These are phyloP conservation scores for Trematomus loennbergii DNA, from an alignment of 2,113 vertebrate species.

Conservation along the genomic window DNA sequence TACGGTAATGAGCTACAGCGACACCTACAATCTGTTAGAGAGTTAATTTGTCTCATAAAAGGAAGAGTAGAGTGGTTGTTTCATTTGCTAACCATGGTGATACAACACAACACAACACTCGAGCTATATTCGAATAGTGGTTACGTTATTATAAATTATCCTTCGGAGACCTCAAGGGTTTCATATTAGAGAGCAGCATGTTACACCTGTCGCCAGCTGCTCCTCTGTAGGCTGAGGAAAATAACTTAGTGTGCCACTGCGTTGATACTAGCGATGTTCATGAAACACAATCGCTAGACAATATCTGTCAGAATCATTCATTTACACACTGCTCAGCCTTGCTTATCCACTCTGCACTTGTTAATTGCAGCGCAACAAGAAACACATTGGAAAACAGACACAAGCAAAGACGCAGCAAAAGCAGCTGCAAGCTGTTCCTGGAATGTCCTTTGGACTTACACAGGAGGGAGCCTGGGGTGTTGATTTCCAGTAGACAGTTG, in stretches of 20 bases:
- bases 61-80: slow-evolving; percentile 14
- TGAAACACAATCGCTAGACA: slow-evolving; percentile 62
- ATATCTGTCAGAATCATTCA: slow-evolving; percentile 63
- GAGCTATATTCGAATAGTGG: slow-evolving; percentile 39
- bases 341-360: slow-evolving; percentile 48
- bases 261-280: slow-evolving; percentile 35
- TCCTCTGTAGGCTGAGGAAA: slow-evolving; percentile 33
- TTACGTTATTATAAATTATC: slow-evolving; percentile 61
- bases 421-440: slow-evolving; percentile 66
- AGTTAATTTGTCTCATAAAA: slow-evolving; percentile 35
- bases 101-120: slow-evolving; percentile 32
- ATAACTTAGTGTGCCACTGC: slow-evolving; percentile 45
- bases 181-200: slow-evolving; percentile 47
- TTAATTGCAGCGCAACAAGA: slow-evolving; percentile 62
- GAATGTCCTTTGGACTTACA: slow-evolving; percentile 61
- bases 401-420: slow-evolving; percentile 35
- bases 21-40: slow-evolving; percentile 32
- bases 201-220: slow-evolving; percentile 70
- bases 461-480: slow-evolving; percentile 57
- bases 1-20: slow-evolving; percentile 5
- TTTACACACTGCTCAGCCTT: slow-evolving; percentile 32
- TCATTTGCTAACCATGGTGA: slow-evolving; percentile 55
- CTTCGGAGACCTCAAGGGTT: slow-evolving; percentile 59
- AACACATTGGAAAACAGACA: slow-evolving; percentile 35
- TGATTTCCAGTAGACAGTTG: slow-evolving; percentile 66